phyloP scores from a whole-genome alignment of 1,140 invertebrate genomes.

The Bicyclus anynana region DNA sequence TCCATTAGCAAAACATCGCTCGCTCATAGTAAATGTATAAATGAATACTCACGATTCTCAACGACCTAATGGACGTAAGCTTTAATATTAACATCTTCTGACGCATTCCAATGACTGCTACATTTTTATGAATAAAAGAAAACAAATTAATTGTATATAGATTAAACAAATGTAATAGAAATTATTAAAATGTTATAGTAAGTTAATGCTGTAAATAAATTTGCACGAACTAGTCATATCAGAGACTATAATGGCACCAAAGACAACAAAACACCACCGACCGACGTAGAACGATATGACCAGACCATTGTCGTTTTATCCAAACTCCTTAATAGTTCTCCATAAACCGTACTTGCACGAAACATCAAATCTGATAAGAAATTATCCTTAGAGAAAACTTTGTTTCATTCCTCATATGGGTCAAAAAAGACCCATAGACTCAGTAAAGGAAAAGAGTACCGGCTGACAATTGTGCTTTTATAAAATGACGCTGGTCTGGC shows the following conservation, averaged over 20 bases:
- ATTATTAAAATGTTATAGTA: conserved; percentile 7
- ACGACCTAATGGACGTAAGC: background rate
- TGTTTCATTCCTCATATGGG: too few species aligned
- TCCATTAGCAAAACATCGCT: too few species aligned
- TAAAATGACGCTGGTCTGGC: too few species aligned
- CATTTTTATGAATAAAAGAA: conserved; percentile 2
- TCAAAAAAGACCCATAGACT: too few species aligned
- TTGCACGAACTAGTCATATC: conserved; percentile 64
- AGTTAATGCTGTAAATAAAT: conserved; percentile 56
- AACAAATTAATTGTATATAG: conserved; percentile 16
- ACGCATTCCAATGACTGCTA: conserved; percentile 4
- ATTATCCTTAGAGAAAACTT: too few species aligned
- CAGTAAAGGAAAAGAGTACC: too few species aligned
- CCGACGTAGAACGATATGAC: background rate
- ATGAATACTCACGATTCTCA: background rate
- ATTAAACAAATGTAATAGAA: conserved; percentile 8
- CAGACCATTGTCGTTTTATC: too few species aligned
- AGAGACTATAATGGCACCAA: conserved; percentile 31
- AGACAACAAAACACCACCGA: background rate
- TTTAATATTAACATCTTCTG: background rate
- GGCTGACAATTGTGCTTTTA: too few species aligned
- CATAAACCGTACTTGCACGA: too few species aligned
- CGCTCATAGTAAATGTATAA: too few species aligned
- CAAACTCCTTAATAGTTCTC: too few species aligned
- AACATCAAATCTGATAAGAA: too few species aligned